Evolutionary conservation across 2,888 invertebrate genomes (phyloP), one percentile per base, ranked within the genome.

Genomic region (Branchellion lobata): DNA sequence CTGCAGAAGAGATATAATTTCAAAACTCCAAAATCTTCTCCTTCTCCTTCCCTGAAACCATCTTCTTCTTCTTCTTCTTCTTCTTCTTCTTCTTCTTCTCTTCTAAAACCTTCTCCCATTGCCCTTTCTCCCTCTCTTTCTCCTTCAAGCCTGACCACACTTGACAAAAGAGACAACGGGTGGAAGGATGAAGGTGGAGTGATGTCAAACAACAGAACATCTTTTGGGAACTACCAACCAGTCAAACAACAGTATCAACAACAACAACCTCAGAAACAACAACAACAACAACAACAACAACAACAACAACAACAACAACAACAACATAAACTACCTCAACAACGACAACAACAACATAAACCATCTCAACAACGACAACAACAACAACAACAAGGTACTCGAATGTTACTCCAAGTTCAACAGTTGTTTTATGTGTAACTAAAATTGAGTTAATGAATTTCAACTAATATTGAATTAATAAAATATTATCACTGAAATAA

Each of bases 101-200:
- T 65, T 65, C n/a, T n/a, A 14, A 14, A 5, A 14, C 65, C 24
- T 65, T n/a, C n/a, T 65, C n/a, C 65, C 24, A 11, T 18, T 47
- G 8, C 33, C 29, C 72, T 72, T 29, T 31, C 72, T 72, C 33
- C 29, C n/a, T 31, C 72, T 72, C 72, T 72, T 29, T 72, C 72
- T 72, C 11, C 24, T n/a, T 11, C 65, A n/a, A n/a, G n/a, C n/a
- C n/a, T n/a, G n/a, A n/a, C n/a, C n/a, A n/a, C n/a, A n/a, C n/a
- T 11, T 51, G 51, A 51, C 51, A 21, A 21, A 51, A 51, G 21
- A 18, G 51, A 51, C 21, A 51, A 51, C 11, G 51, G 21, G 51
- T n/a, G n/a, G n/a, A n/a, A n/a, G n/a, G n/a, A n/a, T n/a, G n/a
- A n/a, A n/a, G n/a, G n/a, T n/a, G n/a, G n/a, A n/a, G n/a, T n/a